Evolutionary conservation across 2,797 vertebrate genomes (phyloP).

Genomic region (Borostomias antarcticus): DNA sequence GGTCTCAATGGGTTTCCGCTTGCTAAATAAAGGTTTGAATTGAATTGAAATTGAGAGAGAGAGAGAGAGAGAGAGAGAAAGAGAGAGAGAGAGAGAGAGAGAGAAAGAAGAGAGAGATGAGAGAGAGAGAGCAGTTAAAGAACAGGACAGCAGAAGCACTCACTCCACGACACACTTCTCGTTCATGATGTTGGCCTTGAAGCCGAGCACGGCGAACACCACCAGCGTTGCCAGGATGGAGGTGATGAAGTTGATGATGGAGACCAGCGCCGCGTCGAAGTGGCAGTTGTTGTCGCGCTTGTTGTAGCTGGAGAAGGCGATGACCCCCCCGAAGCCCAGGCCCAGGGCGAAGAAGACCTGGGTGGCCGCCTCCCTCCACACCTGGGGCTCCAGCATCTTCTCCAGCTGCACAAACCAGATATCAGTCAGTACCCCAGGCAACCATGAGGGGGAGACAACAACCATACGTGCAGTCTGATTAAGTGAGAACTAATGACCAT

Average conservation of each 20-base stretch:
- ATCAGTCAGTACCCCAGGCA: background rate
- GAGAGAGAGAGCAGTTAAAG: background rate
- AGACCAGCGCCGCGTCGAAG: slow-evolving; percentile 92
- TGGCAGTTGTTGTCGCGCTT: slow-evolving; percentile 99
- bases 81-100: no score
- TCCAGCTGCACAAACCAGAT: slow-evolving; percentile 78
- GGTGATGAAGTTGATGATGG: slow-evolving; percentile 95
- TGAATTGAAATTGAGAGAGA: no score
- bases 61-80: no score
- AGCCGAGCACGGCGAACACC: slow-evolving; percentile 96
- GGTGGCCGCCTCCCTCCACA: slow-evolving; percentile 96
- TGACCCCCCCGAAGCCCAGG: slow-evolving; percentile 95
- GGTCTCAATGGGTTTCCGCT: no score
- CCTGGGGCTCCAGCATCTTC: slow-evolving; percentile 97
- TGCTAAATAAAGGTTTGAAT: no score
- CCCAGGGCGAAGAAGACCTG: slow-evolving; percentile 97
- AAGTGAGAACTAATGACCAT: background rate
- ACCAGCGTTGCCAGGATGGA: slow-evolving; percentile 95
- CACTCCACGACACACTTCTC: slow-evolving; percentile 98
- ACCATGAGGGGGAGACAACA: slow-evolving; percentile 64
- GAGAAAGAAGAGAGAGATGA: background rate
- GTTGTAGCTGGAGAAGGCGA: slow-evolving; percentile 98
- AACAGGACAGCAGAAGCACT: slow-evolving; percentile 60
- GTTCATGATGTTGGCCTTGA: slow-evolving; percentile 98
- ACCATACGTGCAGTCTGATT: slow-evolving; percentile 2